Percentiles rank a stretch among this genome's conserved stretches.
These are phyloP conservation scores for Choloepus didactylus DNA, from an alignment of 2,797 vertebrate genomes.

Conservation along the genomic window DNA sequence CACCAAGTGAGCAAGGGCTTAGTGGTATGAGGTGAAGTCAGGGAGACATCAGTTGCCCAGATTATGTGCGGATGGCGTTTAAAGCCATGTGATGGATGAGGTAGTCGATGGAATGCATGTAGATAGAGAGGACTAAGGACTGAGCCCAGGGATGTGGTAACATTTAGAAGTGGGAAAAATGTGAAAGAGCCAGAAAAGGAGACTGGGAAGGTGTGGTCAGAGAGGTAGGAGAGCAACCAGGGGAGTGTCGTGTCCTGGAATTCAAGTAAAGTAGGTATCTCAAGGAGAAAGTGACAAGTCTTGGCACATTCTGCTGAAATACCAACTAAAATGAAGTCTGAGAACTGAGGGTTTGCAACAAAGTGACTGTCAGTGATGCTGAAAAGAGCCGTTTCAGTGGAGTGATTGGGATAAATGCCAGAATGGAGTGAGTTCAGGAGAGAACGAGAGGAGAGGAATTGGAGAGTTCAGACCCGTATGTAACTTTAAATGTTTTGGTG, in stretches of 20 bases:
- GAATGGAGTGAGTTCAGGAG: neutral
- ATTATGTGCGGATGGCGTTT: neutral
- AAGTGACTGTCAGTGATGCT: neutral
- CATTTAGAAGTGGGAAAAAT: too few relatives aligned
- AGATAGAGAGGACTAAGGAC: neutral
- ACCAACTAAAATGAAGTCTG: neutral
- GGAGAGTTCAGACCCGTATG: neutral
- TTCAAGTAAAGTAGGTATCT: neutral
- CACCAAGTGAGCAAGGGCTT: neutral
- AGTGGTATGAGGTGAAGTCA: neutral
- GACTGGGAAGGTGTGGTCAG: too few relatives aligned
- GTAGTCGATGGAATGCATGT: too few relatives aligned
- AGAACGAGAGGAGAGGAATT: neutral
- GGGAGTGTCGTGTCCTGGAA: neutral
- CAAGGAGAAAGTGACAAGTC: neutral
- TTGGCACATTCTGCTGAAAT: neutral
- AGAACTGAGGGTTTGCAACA: too few relatives aligned
- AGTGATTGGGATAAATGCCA: neutral
- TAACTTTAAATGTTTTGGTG: neutral
- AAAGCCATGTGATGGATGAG: neutral
- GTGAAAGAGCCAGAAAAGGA: neutral
- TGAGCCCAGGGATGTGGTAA: neutral
- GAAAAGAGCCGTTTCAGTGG: neutral
- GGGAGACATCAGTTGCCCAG: neutral
- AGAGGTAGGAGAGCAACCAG: neutral